Percentiles rank a stretch among this genome's conserved stretches.
Evolutionary conservation across 64 coral and sea anemone species (phyloP).

Genomic region (Montipora efflorescens): DNA sequence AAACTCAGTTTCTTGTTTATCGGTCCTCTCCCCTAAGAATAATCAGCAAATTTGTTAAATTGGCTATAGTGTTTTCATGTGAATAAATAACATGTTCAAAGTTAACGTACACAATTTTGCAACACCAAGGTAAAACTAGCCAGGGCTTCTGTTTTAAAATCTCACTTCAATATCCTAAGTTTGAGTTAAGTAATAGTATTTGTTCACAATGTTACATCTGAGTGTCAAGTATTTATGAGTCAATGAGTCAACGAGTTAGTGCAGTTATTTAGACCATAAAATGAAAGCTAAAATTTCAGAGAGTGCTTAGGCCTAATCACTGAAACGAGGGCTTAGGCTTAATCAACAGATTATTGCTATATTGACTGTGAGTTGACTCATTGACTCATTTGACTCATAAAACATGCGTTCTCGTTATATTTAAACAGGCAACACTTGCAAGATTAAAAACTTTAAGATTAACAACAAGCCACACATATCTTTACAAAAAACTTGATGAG

Average conservation of each 20-base stretch:
- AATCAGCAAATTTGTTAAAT: conserved; percentile 21
- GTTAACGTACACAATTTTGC: conserved; percentile 33
- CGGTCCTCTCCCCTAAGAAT: conserved; percentile 24
- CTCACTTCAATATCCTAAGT: conserved; percentile 9
- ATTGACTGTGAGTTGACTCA: too few species aligned
- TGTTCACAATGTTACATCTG: conserved; percentile 2
- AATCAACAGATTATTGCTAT: too few species aligned
- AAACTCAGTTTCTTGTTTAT: conserved; percentile 9
- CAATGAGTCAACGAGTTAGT: too few species aligned
- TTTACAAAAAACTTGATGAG: conserved; percentile 79
- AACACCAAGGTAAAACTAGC: not conserved
- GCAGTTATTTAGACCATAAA: too few species aligned
- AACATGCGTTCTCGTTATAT: not conserved
- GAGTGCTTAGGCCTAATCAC: too few species aligned
- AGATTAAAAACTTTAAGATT: conserved; percentile 59
- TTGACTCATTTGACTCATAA: too few species aligned
- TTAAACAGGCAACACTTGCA: conserved; percentile 63
- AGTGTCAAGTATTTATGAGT: too few species aligned
- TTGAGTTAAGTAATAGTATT: conserved; percentile 24
- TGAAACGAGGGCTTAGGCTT: too few species aligned
- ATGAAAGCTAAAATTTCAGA: too few species aligned
- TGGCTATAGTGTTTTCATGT: conserved; percentile 17
- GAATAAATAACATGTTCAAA: conserved; percentile 20
- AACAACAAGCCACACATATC: conserved; percentile 49
- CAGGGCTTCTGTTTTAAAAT: conserved; percentile 17